phyloP scores from a whole-genome alignment of 2,113 vertebrate species.

The Siniperca knerii region DNA sequence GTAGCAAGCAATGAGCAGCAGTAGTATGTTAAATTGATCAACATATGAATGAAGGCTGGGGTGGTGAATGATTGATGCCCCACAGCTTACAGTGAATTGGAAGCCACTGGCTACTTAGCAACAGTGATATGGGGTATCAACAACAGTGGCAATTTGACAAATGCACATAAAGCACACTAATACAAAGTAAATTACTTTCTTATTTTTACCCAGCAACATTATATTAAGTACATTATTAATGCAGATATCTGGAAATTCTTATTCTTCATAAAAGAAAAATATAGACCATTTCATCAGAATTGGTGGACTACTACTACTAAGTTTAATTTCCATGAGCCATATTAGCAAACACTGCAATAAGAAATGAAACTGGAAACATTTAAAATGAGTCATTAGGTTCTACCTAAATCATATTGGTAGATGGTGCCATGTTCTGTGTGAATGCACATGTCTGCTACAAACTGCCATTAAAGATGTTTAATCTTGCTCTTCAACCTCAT shows the following conservation, averaged over 20 bases:
- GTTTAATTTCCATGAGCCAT: conserved; percentile 2
- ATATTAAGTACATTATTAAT: not conserved
- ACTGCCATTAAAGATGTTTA: not conserved
- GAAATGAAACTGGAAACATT: conserved; percentile 12
- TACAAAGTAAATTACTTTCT: not conserved
- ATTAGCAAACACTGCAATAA: not conserved
- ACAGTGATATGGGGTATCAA: not conserved
- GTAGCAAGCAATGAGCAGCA: not conserved
- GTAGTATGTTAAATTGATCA: not conserved
- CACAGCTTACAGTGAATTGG: not conserved
- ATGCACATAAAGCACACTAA: not conserved
- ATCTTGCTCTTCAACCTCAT: not conserved
- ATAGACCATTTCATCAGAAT: not conserved
- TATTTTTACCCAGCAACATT: not conserved
- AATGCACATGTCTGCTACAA: not conserved
- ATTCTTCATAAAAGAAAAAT: not conserved
- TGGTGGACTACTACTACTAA: too few relatives aligned
- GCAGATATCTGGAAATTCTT: not conserved
- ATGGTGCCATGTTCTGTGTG: not conserved
- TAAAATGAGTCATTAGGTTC: not conserved
- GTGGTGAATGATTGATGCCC: not conserved
- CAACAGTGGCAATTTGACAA: not conserved
- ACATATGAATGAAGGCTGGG: not conserved
- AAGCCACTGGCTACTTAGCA: not conserved
- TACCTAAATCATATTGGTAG: not conserved